Evolutionary conservation across 2,888 invertebrate genomes (phyloP).

Genomic region (Trisateles emortualis): DNA sequence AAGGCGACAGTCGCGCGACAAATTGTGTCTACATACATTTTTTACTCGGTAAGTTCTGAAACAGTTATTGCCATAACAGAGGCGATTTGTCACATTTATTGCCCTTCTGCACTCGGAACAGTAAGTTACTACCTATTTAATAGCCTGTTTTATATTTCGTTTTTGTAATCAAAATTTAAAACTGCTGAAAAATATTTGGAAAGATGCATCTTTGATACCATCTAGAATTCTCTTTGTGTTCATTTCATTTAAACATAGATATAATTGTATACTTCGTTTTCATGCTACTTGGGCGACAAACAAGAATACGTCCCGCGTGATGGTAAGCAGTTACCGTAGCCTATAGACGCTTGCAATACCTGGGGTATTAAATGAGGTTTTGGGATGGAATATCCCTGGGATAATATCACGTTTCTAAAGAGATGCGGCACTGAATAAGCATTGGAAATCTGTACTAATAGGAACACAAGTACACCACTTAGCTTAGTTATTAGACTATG

Average conservation of each 20-base stretch:
- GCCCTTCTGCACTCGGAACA: conserved; percentile 50
- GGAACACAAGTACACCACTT: no score
- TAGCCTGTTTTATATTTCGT: conserved; percentile 50
- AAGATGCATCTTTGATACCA: neutral
- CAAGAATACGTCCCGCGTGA: no score
- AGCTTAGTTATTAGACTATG: no score
- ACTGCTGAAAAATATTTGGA: conserved; percentile 7
- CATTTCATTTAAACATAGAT: no score
- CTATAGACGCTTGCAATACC: no score
- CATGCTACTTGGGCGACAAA: no score
- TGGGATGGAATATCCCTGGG: no score
- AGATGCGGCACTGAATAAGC: no score
- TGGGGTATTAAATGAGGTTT: no score
- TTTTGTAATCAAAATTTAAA: conserved; percentile 44
- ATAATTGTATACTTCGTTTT: neutral
- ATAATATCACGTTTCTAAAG: no score
- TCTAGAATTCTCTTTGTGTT: neutral
- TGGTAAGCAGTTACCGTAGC: no score
- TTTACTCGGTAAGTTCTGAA: conserved; percentile 56
- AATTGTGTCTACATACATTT: conserved; percentile 39
- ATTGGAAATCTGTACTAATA: no score
- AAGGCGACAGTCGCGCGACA: conserved; percentile 32
- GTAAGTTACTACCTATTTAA: conserved; percentile 58
- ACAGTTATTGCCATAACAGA: conserved; percentile 63
- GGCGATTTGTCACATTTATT: conserved; percentile 66